Evolutionary conservation across 1,140 invertebrate genomes (phyloP), one percentile per base, ranked within the genome.

Genomic region (Bombus pascuorum): DNA sequence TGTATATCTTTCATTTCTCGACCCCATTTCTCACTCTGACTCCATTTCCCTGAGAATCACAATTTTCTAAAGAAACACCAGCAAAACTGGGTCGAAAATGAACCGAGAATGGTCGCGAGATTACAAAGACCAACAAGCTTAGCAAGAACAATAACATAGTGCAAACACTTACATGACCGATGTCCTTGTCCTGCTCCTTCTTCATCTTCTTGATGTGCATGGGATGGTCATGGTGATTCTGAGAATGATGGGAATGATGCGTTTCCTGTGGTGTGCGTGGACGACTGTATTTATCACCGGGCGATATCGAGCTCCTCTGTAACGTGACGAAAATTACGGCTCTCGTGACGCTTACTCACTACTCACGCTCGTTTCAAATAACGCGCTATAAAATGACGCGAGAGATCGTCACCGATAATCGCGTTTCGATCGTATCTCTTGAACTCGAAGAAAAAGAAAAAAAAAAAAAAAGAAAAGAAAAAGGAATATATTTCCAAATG

Each of bases 271-370:
- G 97, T 92, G 97, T 97, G 94, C 97, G 95, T 87, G 97, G 96
- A 92, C 98, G 95, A 66, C 88, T 95, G 87, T 95, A 95, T 87
- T 95, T 95, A 88, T 95, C 94, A 70, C 92, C 93, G 12, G 95
- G 95, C 39, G 95, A 95, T 94, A 95, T 95, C 80, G 95, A 95
- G 72, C 94, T 98, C 93, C 97, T 96, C 98, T 98, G 96, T 76
- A 96, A 97, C 86, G 86, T 91, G 94, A 91, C 75, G 74, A 72
- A 77, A 68, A 82, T 77, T 66, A 80, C 57, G 79, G 39, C 82
- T 65, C 32, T 59, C 65, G 32, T 34, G 25, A 68, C 37, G 34
- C 25, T 25, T 18, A 3, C 37, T 34, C n/a, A 6, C 39, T 53
- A 18, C 47, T 53, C 18, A 53, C 13, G n/a, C 32, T 66, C 13